These are phyloP conservation scores for Macropodus opercularis DNA, from an alignment of 2,797 vertebrate genomes.

Conservation along the genomic window DNA sequence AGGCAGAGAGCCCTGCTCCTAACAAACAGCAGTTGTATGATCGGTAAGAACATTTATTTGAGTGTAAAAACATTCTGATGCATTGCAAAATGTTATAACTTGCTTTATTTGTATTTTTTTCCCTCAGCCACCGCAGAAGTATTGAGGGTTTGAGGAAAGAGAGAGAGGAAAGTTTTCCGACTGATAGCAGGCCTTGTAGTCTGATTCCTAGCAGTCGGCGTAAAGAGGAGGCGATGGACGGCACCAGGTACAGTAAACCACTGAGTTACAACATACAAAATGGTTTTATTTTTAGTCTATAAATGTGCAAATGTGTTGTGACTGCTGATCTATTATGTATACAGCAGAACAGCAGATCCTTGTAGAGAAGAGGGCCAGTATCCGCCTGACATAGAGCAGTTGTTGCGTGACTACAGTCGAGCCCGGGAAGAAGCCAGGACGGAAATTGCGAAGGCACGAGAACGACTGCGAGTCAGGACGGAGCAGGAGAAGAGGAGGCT, in stretches of 20 bases:
- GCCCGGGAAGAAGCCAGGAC: slow-evolving; percentile 91
- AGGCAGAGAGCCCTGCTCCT: slow-evolving; percentile 9
- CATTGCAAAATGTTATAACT: neutral
- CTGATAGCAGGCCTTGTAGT: slow-evolving; percentile 84
- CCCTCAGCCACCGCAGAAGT: slow-evolving; percentile 85
- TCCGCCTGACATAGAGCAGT: slow-evolving; percentile 88
- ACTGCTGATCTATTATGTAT: neutral
- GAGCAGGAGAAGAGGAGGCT: slow-evolving; percentile 91
- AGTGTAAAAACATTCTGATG: neutral
- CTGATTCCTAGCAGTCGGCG: slow-evolving; percentile 86
- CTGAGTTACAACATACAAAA: neutral
- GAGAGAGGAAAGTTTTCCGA: slow-evolving; percentile 83
- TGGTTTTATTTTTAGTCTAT: too few species aligned
- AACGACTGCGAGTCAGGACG: slow-evolving; percentile 87
- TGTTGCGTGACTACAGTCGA: slow-evolving; percentile 89
- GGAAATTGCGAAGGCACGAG: slow-evolving; percentile 89
- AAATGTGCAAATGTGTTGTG: neutral
- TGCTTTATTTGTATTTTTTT: neutral
- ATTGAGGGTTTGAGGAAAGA: slow-evolving; percentile 86
- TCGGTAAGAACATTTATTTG: slow-evolving; percentile 57
- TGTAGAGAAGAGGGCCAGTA: slow-evolving; percentile 68
- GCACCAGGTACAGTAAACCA: slow-evolving; percentile 81
- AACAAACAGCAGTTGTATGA: slow-evolving; percentile 80
- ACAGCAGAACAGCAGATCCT: slow-evolving; percentile 77
- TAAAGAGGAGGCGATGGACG: slow-evolving; percentile 85